Conservation (phyloP, 1,140 invertebrate species). For the Sogatella furcifera region DNA sequence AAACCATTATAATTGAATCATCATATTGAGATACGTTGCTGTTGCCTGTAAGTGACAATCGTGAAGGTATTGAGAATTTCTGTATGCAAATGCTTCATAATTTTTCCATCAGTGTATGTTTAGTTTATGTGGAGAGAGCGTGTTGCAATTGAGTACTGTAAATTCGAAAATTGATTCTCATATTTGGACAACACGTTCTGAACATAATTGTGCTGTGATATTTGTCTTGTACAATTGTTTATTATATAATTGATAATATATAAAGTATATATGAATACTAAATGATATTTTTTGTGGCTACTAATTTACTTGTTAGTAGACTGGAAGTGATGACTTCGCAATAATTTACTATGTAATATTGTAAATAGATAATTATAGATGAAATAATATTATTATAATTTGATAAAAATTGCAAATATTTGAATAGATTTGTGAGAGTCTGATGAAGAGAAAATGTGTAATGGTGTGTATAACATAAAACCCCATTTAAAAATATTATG, state of each 20-base stretch:
- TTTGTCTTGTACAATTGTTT: conserved; percentile 1
- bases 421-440: background rate
- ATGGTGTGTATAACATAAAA: background rate
- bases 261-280: background rate
- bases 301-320: background rate
- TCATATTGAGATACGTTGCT: too few species aligned
- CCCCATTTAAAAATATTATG: conserved; percentile 1
- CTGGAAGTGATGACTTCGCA: background rate
- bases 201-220: conserved; percentile 3
- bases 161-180: too few species aligned
- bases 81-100: too few species aligned
- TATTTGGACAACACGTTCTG: background rate
- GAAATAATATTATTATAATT: background rate
- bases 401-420: background rate
- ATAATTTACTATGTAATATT: background rate
- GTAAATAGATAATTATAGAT: background rate
- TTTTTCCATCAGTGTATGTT: too few species aligned
- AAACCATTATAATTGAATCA: too few species aligned
- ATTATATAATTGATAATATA: background rate
- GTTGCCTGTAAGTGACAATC: too few species aligned
- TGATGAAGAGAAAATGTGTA: background rate
- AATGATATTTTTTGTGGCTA: background rate
- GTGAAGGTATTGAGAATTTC: too few species aligned
- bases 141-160: too few species aligned
- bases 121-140: too few species aligned